phyloP scores from a whole-genome alignment of 92 coral and sea anemone genomes.

The Umimayanthus chanpuru region DNA sequence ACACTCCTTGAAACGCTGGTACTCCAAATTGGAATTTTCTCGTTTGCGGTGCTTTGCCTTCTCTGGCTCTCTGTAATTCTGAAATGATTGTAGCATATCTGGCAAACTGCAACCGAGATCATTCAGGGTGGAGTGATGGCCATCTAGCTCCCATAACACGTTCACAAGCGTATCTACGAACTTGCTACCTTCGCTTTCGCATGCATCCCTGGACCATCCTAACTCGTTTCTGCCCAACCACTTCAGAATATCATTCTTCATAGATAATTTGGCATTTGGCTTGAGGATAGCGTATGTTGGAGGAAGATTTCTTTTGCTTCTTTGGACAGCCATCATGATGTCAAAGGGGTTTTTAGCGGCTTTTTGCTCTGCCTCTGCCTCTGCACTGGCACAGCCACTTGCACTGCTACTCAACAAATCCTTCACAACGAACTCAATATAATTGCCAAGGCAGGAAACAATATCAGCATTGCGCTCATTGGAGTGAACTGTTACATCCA shows the following conservation, averaged over 20 bases:
- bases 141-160: conserved; percentile 47
- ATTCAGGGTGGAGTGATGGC: conserved; percentile 27
- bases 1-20: conserved; percentile 29
- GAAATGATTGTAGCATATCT: conserved; percentile 31
- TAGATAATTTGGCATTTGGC: conserved; percentile 21
- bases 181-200: conserved; percentile 37
- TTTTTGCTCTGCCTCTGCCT: neutral
- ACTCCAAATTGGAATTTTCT: conserved; percentile 26
- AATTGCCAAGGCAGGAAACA: conserved; percentile 26
- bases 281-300: conserved; percentile 28
- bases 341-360: neutral
- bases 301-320: conserved; percentile 23
- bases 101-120: conserved; percentile 47
- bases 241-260: neutral
- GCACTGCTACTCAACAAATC: neutral
- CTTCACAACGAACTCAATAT: conserved; percentile 7
- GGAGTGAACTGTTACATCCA: conserved; percentile 17
- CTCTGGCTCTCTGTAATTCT: conserved; percentile 43
- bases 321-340: conserved; percentile 20
- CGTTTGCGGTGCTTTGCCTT: conserved; percentile 48
- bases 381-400: neutral
- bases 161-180: conserved; percentile 36
- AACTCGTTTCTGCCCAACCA: conserved; percentile 47
- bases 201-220: conserved; percentile 50
- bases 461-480: conserved; percentile 14